Base-by-base conservation (phyloP, 2,797 vertebrate species). In the Protonibea diacanthus region DNA sequence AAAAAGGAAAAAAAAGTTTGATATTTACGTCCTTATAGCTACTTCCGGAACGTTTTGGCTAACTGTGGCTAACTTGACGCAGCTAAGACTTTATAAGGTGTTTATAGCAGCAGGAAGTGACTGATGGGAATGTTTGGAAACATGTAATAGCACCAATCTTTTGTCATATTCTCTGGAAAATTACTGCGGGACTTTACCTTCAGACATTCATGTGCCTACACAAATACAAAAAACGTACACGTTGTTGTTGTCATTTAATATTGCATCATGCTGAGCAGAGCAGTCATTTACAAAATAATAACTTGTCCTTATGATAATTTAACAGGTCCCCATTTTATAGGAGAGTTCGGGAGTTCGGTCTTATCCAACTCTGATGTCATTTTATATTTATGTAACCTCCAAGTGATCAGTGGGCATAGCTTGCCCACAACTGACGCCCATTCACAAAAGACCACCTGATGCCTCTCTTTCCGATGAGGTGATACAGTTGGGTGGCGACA, bases 91-190 rank as follows among this genome's bases (percentile, higher is more conserved):
- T 29, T 15, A 5, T 0, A 66, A 40, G 13, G 52, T 60, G 55
- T 76, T 70, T 55, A 60, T 25, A 71, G 23, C 29, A 71, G 23
- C 74, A 78, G 76, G 74, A 85, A 62, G 40, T 83, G 7, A 80
- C 55, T 68, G 1, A 29, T 45, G 25, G n/a, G 3, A 23, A 23
- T 23, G 21, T 66, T 68, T 51, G 25, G 21, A 69, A 51, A 13
- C 44, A 45, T 69, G 44, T 7, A 42, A 53, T 2, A 40, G 4
- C 8, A 18, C 14, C 40, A 17, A 52, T 55, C 4, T 18, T 67
- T 53, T 55, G 23, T 67, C 3, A 53, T 29, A n/a, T 29, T 52
- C 51, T 67, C 11, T 71, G 45, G 53, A 25, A 81, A 78, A 65
- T 51, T 18, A 64, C 62, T 0, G 7, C 44, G 10, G 14, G 8